Conservation (phyloP, 2,888 invertebrate genomes). For the Gerris lacustris region DNA sequence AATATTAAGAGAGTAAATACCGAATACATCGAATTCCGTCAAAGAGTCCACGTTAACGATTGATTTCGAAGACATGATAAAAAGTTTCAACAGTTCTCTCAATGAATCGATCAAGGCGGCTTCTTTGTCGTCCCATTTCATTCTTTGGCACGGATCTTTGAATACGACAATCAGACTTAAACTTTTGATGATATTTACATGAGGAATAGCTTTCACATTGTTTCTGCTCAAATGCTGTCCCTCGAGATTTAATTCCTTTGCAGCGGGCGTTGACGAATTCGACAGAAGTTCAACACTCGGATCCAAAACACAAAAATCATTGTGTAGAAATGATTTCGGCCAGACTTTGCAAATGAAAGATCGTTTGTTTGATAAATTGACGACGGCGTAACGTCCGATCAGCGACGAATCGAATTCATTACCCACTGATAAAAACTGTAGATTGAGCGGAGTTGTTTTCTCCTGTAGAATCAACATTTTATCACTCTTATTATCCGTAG, state of each 20-base stretch:
- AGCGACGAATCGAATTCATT: slow-evolving; percentile 7
- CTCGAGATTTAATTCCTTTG: too few species aligned
- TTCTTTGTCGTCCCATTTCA: slow-evolving; percentile 24
- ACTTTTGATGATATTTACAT: slow-evolving; percentile 23
- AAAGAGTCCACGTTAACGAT: slow-evolving; percentile 29
- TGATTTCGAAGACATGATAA: slow-evolving; percentile 28
- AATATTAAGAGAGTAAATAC: slow-evolving; percentile 29
- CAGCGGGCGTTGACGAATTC: not conserved
- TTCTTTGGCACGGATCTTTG: slow-evolving; percentile 20
- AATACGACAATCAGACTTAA: slow-evolving; percentile 28
- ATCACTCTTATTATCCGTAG: not conserved
- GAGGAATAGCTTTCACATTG: slow-evolving; percentile 23
- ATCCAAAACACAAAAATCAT: slow-evolving; percentile 26
- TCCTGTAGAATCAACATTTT: not conserved
- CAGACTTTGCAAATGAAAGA: slow-evolving; percentile 27
- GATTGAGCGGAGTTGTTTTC: slow-evolving; percentile 13
- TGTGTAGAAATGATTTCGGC: slow-evolving; percentile 21
- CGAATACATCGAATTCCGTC: slow-evolving; percentile 25
- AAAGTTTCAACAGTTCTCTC: slow-evolving; percentile 31
- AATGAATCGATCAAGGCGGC: slow-evolving; percentile 22
- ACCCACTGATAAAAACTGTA: slow-evolving; percentile 19
- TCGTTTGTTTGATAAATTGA: slow-evolving; percentile 17
- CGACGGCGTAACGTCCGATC: slow-evolving; percentile 24
- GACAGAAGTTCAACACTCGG: slow-evolving; percentile 25
- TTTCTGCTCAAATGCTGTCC: slow-evolving; percentile 4